These are phyloP conservation scores for Euthynnus affinis DNA, from an alignment of 2,797 vertebrate genomes.

Conservation along the genomic window DNA sequence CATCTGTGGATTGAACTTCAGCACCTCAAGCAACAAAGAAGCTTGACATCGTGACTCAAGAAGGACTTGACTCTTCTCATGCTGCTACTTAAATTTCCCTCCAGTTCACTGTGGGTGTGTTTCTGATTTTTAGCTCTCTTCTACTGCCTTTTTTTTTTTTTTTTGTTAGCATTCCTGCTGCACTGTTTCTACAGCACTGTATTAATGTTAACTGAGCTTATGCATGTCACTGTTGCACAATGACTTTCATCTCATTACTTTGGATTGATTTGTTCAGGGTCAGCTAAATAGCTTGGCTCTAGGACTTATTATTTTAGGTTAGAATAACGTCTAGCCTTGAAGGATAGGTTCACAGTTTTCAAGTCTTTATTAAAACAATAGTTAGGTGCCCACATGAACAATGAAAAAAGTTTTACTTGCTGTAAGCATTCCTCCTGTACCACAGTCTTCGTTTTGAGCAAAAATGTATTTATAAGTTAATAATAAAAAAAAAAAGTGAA, in stretches of 20 bases:
- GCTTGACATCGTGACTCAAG: conserved; percentile 27
- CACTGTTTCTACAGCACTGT: conserved; percentile 48
- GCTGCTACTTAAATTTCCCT: conserved; percentile 46
- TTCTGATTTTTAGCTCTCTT: conserved; percentile 41
- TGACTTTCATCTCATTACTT: conserved; percentile 60
- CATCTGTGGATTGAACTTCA: conserved; percentile 16
- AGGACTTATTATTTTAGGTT: not conserved
- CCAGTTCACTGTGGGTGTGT: conserved; percentile 70
- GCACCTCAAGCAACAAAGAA: conserved; percentile 35
- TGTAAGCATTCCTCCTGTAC: not conserved
- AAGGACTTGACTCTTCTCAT: conserved; percentile 16
- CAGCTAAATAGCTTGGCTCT: conserved; percentile 57
- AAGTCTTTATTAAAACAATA: too few species aligned
- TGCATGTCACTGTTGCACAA: conserved; percentile 77
- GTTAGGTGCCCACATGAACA: not conserved
- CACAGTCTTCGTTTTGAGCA: too few species aligned
- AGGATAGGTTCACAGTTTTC: not conserved
- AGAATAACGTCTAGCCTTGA: not conserved
- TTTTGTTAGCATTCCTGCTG: conserved; percentile 35
- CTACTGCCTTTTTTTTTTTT: conserved; percentile 11
- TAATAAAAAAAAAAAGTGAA: too few species aligned
- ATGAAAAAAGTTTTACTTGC: not conserved
- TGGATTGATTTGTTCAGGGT: conserved; percentile 45
- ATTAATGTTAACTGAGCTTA: conserved; percentile 53
- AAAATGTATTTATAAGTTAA: too few species aligned